Conservation (phyloP, 2,113 vertebrate genomes). For the Greenwoodochromis staneri region DNA sequence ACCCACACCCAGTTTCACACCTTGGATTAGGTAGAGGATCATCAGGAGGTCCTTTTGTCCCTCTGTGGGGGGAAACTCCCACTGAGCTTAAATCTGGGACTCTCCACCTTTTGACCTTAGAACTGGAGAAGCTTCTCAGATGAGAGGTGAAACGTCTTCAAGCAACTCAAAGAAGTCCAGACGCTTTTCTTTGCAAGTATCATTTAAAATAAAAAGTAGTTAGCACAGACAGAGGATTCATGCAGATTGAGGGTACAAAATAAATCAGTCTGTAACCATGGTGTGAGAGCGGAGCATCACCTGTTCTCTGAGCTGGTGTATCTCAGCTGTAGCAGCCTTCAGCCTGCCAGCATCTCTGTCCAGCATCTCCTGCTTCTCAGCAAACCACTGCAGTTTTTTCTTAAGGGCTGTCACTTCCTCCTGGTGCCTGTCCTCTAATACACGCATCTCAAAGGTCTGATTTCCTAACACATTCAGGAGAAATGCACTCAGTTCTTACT, state of each 20-base stretch:
- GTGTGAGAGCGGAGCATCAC: slow-evolving; percentile 38
- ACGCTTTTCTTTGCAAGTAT: background rate
- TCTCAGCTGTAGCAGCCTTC: slow-evolving; percentile 80
- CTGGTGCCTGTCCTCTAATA: slow-evolving; percentile 80
- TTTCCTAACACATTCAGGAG: slow-evolving; percentile 65
- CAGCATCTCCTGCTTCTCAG: slow-evolving; percentile 89
- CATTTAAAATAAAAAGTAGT: accelerated
- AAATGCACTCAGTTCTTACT: background rate
- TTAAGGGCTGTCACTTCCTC: slow-evolving; percentile 78
- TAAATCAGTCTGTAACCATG: background rate
- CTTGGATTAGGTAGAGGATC: accelerated
- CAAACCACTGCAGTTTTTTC: slow-evolving; percentile 85
- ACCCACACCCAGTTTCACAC: accelerated
- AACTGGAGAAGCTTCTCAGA: accelerated
- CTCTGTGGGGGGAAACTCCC: accelerated
- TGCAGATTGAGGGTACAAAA: background rate
- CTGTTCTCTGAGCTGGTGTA: slow-evolving; percentile 78
- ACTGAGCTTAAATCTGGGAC: accelerated
- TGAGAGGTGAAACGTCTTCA: background rate
- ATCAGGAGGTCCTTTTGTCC: background rate
- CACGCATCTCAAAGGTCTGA: slow-evolving; percentile 75
- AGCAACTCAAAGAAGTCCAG: accelerated
- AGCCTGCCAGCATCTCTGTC: slow-evolving; percentile 82
- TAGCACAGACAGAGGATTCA: accelerated
- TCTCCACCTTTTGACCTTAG: background rate